Evolutionary conservation across 2,888 invertebrate genomes (phyloP), one percentile per base, ranked within the genome.

Genomic region (Phalera bucephala): DNA sequence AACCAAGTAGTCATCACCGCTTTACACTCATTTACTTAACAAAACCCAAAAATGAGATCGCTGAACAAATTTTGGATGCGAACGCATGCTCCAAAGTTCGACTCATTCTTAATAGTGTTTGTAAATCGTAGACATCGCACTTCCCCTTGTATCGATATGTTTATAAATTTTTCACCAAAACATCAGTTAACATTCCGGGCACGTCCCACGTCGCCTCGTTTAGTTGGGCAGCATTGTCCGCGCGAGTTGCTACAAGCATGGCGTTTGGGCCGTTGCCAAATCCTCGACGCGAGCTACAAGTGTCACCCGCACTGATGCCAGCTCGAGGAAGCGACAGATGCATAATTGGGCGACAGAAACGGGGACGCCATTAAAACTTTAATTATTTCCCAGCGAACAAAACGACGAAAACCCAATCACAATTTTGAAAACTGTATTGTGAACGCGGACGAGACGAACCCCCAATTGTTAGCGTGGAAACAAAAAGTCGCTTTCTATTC

Each of bases 231-330:
- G 52, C 48, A 62, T 54, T 54, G 59, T 64, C 53, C 47, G 52
- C 55, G 47, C 50, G 51, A 63, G 52, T 58, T 52, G 52, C 35
- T 48, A 55, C 55, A 42, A 58, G 52, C 43, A 50, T 52, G 51
- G 45, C 61, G 56, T 57, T 76, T 86, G 86, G 87, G 58, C 41
- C 51, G 30, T 28, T 63, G 85, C 86, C 87, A 88, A 78, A 65
- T 64, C 64, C 63, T 53, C 55, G 55, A 58, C 66, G 64, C 67
- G 58, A 66, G 80, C 26, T 75, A 86, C 87, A 86, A 87, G 86
- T 86, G 83, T 81, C 81, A 71, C 62, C 36, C 45, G 40, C 62
- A 61, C 52, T 41, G 60, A 64, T 72, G 73, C 67, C 78, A 72
- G 67, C 65, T 60, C 64, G 52, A 56, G 58, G 55, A 62, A 68